Conservation (phyloP, 2,113 vertebrate species). For the Porphyrio hochstetteri region DNA sequence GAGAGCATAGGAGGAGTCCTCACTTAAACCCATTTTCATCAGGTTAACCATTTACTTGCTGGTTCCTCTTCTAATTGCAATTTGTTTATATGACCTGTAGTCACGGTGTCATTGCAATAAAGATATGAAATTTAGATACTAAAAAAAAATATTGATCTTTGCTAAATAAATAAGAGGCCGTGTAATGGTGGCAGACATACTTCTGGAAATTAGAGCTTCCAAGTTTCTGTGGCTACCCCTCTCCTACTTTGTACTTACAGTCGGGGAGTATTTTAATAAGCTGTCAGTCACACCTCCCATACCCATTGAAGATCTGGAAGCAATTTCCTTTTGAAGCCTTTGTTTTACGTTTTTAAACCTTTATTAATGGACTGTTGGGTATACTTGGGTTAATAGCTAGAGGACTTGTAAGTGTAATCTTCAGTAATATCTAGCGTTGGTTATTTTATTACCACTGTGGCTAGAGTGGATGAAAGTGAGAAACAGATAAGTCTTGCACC, state of each 20-base stretch:
- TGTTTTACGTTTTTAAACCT: neutral
- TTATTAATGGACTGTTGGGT: neutral
- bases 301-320: neutral
- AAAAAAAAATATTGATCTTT: neutral
- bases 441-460: neutral
- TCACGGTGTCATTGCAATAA: neutral
- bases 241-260: neutral
- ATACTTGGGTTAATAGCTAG: neutral
- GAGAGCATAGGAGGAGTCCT: neutral
- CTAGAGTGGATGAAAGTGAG: neutral
- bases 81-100: neutral
- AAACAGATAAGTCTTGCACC: neutral
- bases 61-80: neutral
- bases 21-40: neutral
- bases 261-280: neutral
- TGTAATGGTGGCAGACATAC: neutral
- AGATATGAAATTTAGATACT: neutral
- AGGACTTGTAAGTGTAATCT: neutral
- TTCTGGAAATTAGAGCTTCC: neutral
- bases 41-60: conserved; percentile 36
- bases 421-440: neutral
- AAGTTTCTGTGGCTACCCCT: neutral
- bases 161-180: neutral
- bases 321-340: neutral
- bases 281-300: neutral